Evolutionary conservation across 2,797 vertebrate genomes (phyloP).

Genomic region (Rhinichthys osculus): DNA sequence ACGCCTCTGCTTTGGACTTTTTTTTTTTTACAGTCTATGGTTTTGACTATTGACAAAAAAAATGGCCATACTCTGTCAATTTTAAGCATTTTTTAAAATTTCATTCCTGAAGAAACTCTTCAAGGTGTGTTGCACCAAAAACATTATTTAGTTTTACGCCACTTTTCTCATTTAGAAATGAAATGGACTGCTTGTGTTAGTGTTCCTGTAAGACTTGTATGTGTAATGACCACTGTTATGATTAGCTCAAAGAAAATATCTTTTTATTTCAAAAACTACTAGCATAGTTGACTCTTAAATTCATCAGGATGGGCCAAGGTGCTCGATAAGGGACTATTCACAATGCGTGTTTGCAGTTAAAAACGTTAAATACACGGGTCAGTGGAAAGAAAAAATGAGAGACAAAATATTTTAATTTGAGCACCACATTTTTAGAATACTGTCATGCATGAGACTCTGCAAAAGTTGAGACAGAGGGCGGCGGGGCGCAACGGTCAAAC

Average conservation of each 20-base stretch:
- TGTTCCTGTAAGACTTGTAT: background rate
- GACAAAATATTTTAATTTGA: no score
- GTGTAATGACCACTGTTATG: background rate
- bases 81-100: background rate
- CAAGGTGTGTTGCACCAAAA: background rate
- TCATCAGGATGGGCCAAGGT: background rate
- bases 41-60: background rate
- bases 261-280: background rate
- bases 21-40: background rate
- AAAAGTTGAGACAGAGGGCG: no score
- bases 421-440: no score
- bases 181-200: background rate
- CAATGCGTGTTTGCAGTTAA: background rate
- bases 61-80: background rate
- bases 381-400: background rate
- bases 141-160: background rate
- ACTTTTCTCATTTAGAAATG: background rate
- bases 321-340: background rate
- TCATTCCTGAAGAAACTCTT: background rate
- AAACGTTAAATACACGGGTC: background rate
- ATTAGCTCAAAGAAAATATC: background rate
- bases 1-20: background rate
- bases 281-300: background rate
- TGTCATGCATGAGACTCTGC: no score
- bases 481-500: no score